Base-by-base conservation (phyloP, 2,113 vertebrate genomes). In the Callithrix jacchus region DNA sequence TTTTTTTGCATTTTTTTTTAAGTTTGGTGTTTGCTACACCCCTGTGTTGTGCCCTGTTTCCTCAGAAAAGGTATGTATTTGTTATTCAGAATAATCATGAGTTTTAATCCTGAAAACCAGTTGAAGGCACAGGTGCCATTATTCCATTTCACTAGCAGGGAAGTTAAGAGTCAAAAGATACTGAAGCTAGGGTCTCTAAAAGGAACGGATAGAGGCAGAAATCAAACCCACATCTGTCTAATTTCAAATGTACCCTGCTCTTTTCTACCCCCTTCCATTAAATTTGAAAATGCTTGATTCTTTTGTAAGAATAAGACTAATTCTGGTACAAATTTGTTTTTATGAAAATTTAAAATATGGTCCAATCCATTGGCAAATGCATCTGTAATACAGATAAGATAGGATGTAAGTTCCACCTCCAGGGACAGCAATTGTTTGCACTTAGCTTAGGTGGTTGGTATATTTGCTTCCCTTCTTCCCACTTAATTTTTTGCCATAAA, bases 1-100 rank as follows among this genome's bases (percentile, higher is more conserved):
- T 27, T 76, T n/a, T 54, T 42, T n/a, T 30, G 32, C 77, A 0
- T 32, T 54, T 58, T 9, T 54, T 96, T 89, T 97, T 27, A 94
- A 99, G 99, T 96, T 98, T 99, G 95, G 99, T 99, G 76, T 99
- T 99, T 95, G 99, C 99, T 68, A 99, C 99, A 6, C 99, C 99
- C 3, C 97, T 99, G 68, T 99, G 99, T 97, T 99, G 99, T 94
- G 99, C 99, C 0, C 96, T 99, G 91, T 99, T 99, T 97, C 99
- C 99, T 97, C 99, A 99, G 95, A 99, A 99, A 97, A 99, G 99
- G 99, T 99, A 3, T 20, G 95, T 74, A 45, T n/a, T 13, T 5
- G 3, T 23, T 27, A 1, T 21, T 56, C 2, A 2, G 56, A 30
- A n/a, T 23, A 30, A 2, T 23, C 2, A 0, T n/a, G 14, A 32